Conservation (phyloP, 1,140 invertebrate genomes). For the Drosophila punjabiensis region DNA sequence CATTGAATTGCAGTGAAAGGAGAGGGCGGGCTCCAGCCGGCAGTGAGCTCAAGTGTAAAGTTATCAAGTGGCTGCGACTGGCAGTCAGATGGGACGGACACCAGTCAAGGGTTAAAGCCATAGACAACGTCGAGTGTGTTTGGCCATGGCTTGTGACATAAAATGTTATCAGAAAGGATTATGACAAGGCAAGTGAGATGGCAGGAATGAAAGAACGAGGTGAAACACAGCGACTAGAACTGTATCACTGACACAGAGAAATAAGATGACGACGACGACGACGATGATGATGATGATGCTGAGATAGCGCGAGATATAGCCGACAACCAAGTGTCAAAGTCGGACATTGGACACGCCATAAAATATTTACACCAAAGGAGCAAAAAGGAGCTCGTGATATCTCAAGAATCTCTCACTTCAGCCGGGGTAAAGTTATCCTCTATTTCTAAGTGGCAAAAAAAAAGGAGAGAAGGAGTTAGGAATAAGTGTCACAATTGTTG, state of each 20-base stretch:
- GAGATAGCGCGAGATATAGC: slow-evolving; percentile 28
- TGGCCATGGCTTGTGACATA: slow-evolving; percentile 77
- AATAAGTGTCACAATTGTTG: slow-evolving; percentile 56
- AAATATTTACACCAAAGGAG: slow-evolving; percentile 60
- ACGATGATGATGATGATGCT: slow-evolving; percentile 37
- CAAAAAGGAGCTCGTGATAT: slow-evolving; percentile 39
- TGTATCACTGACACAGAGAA: slow-evolving; percentile 73
- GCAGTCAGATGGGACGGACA: slow-evolving; percentile 44
- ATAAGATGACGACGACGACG: slow-evolving; percentile 10
- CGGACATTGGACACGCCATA: slow-evolving; percentile 40
- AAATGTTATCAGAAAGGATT: slow-evolving; percentile 83
- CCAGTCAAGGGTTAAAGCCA: slow-evolving; percentile 75
- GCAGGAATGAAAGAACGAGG: slow-evolving; percentile 10
- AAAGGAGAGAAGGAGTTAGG: not conserved
- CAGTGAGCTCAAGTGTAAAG: slow-evolving; percentile 68
- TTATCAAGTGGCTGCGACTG: slow-evolving; percentile 72
- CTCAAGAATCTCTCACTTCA: slow-evolving; percentile 35
- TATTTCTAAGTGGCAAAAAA: slow-evolving; percentile 12
- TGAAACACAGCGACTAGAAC: slow-evolving; percentile 27
- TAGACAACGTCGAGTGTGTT: slow-evolving; percentile 78
- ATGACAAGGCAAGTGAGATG: slow-evolving; percentile 59
- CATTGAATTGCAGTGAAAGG: slow-evolving; percentile 52
- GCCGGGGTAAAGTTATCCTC: slow-evolving; percentile 15
- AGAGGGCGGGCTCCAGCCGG: not conserved
- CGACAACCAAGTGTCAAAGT: slow-evolving; percentile 41